Conservation (phyloP, 2,888 invertebrate genomes). For the Dryadula phaetusa region DNA sequence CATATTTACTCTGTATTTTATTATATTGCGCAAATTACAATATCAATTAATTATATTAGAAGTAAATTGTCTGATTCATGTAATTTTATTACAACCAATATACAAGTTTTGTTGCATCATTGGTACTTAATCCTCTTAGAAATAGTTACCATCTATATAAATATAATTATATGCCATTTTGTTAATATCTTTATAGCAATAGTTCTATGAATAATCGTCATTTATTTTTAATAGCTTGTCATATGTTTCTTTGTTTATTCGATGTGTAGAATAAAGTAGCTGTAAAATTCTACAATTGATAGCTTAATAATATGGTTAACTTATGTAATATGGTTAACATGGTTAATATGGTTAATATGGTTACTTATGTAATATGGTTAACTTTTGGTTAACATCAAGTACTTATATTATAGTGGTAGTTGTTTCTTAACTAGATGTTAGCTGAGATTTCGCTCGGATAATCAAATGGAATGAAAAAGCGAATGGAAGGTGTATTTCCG, state of each 20-base stretch:
- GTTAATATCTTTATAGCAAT: too few relatives aligned
- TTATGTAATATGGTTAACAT: too few relatives aligned
- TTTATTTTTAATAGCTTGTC: background rate
- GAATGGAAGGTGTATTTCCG: too few relatives aligned
- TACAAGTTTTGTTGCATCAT: constrained; percentile 17
- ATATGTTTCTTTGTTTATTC: background rate
- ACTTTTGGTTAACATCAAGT: too few relatives aligned
- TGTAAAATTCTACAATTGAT: background rate
- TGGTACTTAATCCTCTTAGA: background rate
- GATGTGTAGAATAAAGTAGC: background rate
- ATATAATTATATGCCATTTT: too few relatives aligned
- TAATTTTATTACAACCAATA: constrained; percentile 1
- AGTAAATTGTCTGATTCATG: background rate
- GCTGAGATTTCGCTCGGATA: too few relatives aligned
- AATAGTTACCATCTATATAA: background rate
- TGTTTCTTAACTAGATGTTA: too few relatives aligned
- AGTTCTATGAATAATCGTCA: too few relatives aligned
- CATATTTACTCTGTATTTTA: background rate
- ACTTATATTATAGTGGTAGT: too few relatives aligned
- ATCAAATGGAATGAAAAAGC: too few relatives aligned
- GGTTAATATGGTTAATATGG: too few relatives aligned
- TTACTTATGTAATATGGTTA: too few relatives aligned
- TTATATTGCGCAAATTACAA: background rate
- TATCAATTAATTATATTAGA: background rate
- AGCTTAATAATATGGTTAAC: background rate